Evolutionary conservation across 2,797 vertebrate species (phyloP).

Genomic region (Iguana delicatissima): DNA sequence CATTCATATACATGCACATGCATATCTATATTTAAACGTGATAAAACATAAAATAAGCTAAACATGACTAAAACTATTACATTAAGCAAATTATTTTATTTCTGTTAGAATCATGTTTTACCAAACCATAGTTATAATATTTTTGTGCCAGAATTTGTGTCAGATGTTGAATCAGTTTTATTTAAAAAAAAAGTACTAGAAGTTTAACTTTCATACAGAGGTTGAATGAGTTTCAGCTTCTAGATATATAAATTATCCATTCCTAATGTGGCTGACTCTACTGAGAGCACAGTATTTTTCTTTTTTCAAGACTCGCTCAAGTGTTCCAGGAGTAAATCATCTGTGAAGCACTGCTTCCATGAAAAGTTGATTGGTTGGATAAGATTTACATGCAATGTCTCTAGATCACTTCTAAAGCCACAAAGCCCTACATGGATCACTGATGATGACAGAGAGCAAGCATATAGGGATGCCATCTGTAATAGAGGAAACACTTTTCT

Average conservation of each 20-base stretch:
- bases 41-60: not conserved
- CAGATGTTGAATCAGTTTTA: not conserved
- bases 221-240: not conserved
- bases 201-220: not conserved
- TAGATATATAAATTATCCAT: slow-evolving; percentile 35
- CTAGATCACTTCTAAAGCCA: slow-evolving; percentile 54
- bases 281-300: slow-evolving; percentile 12
- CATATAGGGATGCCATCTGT: slow-evolving; percentile 36
- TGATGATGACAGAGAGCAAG: slow-evolving; percentile 53
- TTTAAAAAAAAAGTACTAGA: not conserved
- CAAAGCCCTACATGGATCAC: slow-evolving; percentile 49
- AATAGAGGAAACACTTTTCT: slow-evolving; percentile 56
- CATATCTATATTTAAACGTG: not conserved
- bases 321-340: slow-evolving; percentile 51
- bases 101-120: not conserved
- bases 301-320: slow-evolving; percentile 16
- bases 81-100: not conserved
- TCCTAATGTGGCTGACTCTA: slow-evolving; percentile 15
- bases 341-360: slow-evolving; percentile 37
- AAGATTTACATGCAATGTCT: slow-evolving; percentile 53
- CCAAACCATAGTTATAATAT: not conserved
- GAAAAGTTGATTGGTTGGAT: slow-evolving; percentile 43
- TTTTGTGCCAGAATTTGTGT: rapidly evolving
- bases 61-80: not conserved
- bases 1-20: too few relatives aligned